These are phyloP conservation scores for Clistopyga incitator DNA, from an alignment of 2,888 invertebrate species.

Conservation along the genomic window DNA sequence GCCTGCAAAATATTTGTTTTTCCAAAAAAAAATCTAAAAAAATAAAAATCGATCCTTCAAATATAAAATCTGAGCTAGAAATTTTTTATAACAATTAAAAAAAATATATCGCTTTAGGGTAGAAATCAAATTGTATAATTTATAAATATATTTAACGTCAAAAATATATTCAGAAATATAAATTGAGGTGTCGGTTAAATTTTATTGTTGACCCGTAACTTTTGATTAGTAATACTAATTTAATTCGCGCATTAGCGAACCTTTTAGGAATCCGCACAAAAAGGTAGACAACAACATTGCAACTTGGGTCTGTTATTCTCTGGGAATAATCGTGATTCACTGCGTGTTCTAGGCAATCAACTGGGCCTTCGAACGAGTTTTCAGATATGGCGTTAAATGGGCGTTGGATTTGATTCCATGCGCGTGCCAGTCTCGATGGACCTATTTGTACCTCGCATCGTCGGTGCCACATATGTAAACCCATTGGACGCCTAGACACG, in stretches of 20 bases:
- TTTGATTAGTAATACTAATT: background rate
- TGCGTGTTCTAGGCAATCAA: conserved; percentile 43
- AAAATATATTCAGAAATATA: background rate
- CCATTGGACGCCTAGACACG: conserved; percentile 39
- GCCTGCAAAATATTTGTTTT: too few relatives aligned
- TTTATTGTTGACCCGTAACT: background rate
- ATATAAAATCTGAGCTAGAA: too few relatives aligned
- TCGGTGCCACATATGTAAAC: conserved; percentile 47
- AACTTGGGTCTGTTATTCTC: background rate
- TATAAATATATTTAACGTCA: too few relatives aligned
- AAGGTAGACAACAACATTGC: background rate
- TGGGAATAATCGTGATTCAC: conserved; percentile 57
- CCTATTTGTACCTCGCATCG: conserved; percentile 59
- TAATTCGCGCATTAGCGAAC: background rate
- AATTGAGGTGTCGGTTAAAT: background rate
- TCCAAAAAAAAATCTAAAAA: too few relatives aligned
- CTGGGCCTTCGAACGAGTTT: conserved; percentile 56
- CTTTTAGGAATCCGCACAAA: background rate
- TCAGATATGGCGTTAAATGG: conserved; percentile 58
- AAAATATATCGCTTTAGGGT: too few relatives aligned
- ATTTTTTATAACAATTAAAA: too few relatives aligned
- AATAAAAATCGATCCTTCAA: too few relatives aligned
- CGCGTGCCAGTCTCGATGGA: conserved; percentile 51
- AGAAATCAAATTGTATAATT: too few relatives aligned
- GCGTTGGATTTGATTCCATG: conserved; percentile 48